These are phyloP conservation scores for Diachrysia chrysitis DNA, from an alignment of 2,888 invertebrate species.

Conservation along the genomic window DNA sequence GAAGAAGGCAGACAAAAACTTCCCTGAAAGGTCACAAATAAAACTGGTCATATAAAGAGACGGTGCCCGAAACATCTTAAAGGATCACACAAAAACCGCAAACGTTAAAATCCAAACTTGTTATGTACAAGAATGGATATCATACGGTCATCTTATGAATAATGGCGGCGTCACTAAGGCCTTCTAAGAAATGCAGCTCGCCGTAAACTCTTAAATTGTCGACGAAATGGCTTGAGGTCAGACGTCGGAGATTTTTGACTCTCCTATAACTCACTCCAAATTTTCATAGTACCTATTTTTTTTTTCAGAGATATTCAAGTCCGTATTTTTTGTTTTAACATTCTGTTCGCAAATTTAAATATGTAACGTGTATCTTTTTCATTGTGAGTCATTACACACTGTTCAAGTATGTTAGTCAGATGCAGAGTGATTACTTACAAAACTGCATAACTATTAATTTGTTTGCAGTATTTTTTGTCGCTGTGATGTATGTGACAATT, in stretches of 20 bases:
- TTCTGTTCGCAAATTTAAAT: conserved; percentile 37
- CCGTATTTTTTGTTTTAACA: conserved; percentile 23
- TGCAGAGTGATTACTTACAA: conserved; percentile 46
- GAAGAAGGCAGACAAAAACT: conserved; percentile 16
- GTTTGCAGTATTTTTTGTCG: conserved; percentile 46
- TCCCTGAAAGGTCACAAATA: conserved; percentile 40
- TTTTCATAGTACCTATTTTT: not conserved
- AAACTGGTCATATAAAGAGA: conserved; percentile 45
- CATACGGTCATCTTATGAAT: conserved; percentile 82
- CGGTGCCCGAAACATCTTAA: conserved; percentile 31
- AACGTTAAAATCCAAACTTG: conserved; percentile 64
- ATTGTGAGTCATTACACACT: conserved; percentile 25
- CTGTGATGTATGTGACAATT: conserved; percentile 43
- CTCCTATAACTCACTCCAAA: conserved; percentile 15
- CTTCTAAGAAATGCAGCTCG: conserved; percentile 77
- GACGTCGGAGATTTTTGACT: conserved; percentile 29
- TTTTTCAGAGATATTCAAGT: conserved; percentile 1
- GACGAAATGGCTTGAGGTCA: conserved; percentile 57
- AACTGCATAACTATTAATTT: conserved; percentile 44
- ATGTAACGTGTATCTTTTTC: conserved; percentile 31
- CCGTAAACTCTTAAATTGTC: conserved; percentile 60
- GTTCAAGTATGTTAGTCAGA: conserved; percentile 35
- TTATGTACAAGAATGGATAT: conserved; percentile 77
- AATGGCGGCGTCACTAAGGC: conserved; percentile 73
- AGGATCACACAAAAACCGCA: conserved; percentile 54